These are phyloP conservation scores for Geococcyx californianus DNA, from an alignment of 2,113 vertebrate species.

Conservation along the genomic window DNA sequence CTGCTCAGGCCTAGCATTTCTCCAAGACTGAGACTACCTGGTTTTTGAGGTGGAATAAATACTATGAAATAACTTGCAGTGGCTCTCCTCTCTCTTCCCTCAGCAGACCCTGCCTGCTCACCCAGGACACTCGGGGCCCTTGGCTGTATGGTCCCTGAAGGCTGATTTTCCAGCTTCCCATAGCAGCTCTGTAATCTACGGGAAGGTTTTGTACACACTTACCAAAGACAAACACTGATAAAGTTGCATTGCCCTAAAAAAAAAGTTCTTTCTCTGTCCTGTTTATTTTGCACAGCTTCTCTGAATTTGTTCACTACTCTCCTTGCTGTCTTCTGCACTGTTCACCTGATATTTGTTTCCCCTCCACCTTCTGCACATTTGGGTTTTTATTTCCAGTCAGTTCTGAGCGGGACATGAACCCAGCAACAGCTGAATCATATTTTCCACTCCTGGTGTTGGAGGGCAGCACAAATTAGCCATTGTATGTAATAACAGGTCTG, in stretches of 20 bases:
- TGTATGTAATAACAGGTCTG: neutral
- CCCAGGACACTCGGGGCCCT: neutral
- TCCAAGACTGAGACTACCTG: neutral
- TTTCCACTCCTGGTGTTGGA: neutral
- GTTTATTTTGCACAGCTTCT: neutral
- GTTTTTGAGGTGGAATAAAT: neutral
- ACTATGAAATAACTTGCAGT: neutral
- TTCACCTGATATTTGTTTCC: neutral
- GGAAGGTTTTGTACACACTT: neutral
- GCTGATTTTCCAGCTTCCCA: neutral
- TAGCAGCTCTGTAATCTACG: neutral
- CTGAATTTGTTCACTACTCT: neutral
- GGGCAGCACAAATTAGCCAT: neutral
- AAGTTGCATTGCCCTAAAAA: neutral
- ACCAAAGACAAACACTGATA: neutral
- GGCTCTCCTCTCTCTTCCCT: neutral
- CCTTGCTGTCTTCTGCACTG: neutral
- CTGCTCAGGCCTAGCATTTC: neutral
- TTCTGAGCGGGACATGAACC: neutral
- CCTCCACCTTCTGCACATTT: neutral
- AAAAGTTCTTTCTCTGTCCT: neutral
- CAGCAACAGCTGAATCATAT: accelerated
- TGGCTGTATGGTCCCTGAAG: neutral
- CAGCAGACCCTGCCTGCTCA: neutral
- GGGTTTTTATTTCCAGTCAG: neutral